Conservation (phyloP, 2,797 vertebrate genomes). For the Myoxocephalus aenaeus region DNA sequence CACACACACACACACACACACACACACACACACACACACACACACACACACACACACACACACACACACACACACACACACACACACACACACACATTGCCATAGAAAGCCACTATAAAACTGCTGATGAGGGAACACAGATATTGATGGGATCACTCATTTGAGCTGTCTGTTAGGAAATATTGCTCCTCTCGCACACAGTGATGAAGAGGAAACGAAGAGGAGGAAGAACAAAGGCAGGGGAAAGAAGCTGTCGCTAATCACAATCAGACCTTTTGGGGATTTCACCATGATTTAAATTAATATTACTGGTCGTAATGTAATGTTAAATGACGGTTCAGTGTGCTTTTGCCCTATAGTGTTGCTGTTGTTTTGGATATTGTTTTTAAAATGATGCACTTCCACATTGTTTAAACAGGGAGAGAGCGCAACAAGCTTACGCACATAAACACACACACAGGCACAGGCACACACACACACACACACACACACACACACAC, state of each 20-base stretch:
- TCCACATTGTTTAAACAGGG: background rate
- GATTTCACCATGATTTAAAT: background rate
- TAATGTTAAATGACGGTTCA: background rate
- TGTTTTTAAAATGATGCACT: background rate
- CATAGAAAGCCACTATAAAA: conserved; percentile 32
- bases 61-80: conserved; percentile 29
- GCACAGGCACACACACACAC: too few relatives aligned
- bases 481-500: background rate
- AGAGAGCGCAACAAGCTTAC: background rate
- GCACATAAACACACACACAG: background rate
- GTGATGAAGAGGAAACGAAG: conserved; percentile 7
- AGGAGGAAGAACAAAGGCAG: background rate
- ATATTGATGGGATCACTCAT: conserved; percentile 63
- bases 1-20: conserved; percentile 37
- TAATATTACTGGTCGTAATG: background rate
- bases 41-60: conserved; percentile 33
- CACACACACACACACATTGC: conserved; percentile 29
- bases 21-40: conserved; percentile 31
- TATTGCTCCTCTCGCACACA: conserved; percentile 20
- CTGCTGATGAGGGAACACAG: conserved; percentile 45
- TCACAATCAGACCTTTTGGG: background rate
- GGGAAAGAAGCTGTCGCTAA: background rate
- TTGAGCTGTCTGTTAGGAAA: conserved; percentile 52
- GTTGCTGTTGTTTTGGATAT: background rate
- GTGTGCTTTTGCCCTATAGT: background rate